Evolutionary conservation across 2,113 vertebrate species (phyloP).

Genomic region (Cyprinodon tularosa): DNA sequence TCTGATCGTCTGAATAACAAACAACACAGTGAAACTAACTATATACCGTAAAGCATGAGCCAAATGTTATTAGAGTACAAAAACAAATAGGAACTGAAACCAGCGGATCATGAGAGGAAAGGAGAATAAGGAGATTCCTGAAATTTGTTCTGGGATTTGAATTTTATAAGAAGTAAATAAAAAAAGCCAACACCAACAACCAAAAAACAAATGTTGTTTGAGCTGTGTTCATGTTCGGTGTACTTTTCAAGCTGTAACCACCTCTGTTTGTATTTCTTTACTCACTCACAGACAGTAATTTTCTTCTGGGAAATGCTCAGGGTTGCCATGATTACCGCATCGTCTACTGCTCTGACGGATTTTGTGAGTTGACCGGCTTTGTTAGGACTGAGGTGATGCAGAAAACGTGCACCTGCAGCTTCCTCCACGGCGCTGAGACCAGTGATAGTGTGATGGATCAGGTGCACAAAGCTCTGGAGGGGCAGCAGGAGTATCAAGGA

Average conservation of each 20-base stretch:
- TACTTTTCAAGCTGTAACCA: conserved; percentile 2
- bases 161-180: no score
- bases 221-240: neutral
- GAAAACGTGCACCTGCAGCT: conserved; percentile 91
- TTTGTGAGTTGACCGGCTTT: conserved; percentile 94
- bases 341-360: conserved; percentile 96
- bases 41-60: no score
- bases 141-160: no score
- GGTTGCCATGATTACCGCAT: conserved; percentile 90
- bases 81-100: no score
- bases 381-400: conserved; percentile 95
- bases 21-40: no score
- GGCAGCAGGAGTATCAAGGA: conserved; percentile 88
- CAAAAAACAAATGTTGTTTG: no score
- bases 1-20: no score
- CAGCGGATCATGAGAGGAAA: no score
- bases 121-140: no score
- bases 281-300: conserved; percentile 90
- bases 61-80: no score
- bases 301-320: conserved; percentile 93
- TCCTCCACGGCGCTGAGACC: conserved; percentile 91
- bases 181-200: no score
- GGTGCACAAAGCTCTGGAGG: conserved; percentile 90
- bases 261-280: neutral
- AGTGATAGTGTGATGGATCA: conserved; percentile 84